These are phyloP conservation scores for Amphipoea oculea DNA, from an alignment of 2,888 invertebrate genomes.

Conservation along the genomic window DNA sequence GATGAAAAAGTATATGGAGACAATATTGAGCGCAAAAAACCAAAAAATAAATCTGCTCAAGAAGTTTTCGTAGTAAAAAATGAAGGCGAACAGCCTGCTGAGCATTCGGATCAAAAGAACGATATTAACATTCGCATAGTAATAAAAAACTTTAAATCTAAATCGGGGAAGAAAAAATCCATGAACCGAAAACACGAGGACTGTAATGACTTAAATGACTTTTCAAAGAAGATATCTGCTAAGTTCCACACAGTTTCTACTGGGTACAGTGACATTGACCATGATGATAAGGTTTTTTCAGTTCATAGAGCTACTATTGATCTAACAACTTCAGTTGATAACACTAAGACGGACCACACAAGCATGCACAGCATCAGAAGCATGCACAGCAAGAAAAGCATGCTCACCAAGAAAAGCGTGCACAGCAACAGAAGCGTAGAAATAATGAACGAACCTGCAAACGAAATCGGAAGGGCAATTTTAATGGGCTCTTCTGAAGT, in stretches of 20 bases:
- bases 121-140: constrained; percentile 81
- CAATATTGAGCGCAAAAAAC: constrained; percentile 43
- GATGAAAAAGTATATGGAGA: constrained; percentile 47
- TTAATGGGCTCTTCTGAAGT: constrained; percentile 20
- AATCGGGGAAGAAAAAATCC: constrained; percentile 58
- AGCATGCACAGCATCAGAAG: not conserved
- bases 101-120: constrained; percentile 72
- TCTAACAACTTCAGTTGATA: constrained; percentile 70
- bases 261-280: constrained; percentile 73
- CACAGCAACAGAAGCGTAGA: constrained; percentile 39
- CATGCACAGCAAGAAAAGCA: not conserved
- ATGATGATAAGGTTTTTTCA: constrained; percentile 72
- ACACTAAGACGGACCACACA: constrained; percentile 48
- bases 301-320: constrained; percentile 76
- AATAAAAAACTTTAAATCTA: constrained; percentile 78
- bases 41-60: constrained; percentile 63
- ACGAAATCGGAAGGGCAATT: constrained; percentile 6
- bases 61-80: constrained; percentile 75
- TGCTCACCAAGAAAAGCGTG: not conserved
- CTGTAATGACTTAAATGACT: constrained; percentile 71
- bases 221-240: constrained; percentile 76
- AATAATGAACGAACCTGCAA: constrained; percentile 29
- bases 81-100: constrained; percentile 56
- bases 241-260: constrained; percentile 83
- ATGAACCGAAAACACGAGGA: constrained; percentile 35